These are phyloP conservation scores for Sinocyclocheilus anshuiensis DNA, from an alignment of 2,113 vertebrate genomes.

Conservation along the genomic window DNA sequence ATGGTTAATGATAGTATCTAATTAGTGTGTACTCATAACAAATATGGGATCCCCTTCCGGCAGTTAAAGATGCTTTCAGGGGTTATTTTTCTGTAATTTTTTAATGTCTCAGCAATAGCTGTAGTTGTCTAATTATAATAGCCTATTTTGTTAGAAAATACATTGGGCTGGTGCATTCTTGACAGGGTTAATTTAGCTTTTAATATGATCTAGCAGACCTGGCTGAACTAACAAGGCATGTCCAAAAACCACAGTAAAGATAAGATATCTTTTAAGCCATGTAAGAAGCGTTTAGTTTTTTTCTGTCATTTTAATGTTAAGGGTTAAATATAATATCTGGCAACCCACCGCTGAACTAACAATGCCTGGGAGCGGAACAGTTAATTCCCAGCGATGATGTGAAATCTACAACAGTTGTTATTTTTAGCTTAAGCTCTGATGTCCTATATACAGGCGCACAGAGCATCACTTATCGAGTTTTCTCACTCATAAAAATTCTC, in stretches of 20 bases:
- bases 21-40: background rate
- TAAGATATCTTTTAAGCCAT: background rate
- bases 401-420: slow-evolving; percentile 59
- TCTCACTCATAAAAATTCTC: slow-evolving; percentile 32
- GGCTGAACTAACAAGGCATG: background rate
- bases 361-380: slow-evolving; percentile 45
- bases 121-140: background rate
- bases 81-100: no score
- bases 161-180: background rate
- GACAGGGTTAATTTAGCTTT: background rate
- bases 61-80: no score
- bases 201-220: background rate
- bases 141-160: background rate
- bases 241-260: background rate
- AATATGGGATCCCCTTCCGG: no score
- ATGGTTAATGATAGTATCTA: slow-evolving; percentile 4
- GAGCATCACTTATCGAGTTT: slow-evolving; percentile 31
- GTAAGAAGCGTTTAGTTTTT: background rate
- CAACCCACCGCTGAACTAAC: slow-evolving; percentile 9
- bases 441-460: slow-evolving; percentile 59
- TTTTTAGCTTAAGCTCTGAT: slow-evolving; percentile 61
- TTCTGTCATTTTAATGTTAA: background rate
- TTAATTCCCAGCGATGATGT: slow-evolving; percentile 48
- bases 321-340: slow-evolving; percentile 7
- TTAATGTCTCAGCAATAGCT: background rate